Evolutionary conservation across 2,888 invertebrate genomes (phyloP), one percentile per base, ranked within the genome.

Genomic region (Cactoblastis cactorum): DNA sequence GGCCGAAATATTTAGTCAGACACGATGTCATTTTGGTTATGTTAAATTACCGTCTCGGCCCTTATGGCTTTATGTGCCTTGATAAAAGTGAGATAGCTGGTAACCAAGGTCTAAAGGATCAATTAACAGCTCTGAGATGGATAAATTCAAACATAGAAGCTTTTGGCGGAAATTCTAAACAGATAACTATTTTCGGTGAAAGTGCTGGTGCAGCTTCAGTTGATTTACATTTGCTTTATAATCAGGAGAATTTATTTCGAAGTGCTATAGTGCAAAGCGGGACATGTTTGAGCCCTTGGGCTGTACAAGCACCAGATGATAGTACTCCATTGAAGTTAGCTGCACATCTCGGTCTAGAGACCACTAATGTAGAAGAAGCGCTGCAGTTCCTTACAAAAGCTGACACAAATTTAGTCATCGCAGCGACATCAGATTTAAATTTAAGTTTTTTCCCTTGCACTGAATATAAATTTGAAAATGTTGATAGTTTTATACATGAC

Each of bases 81-180:
- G 69, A 72, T 41, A 66, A 55, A n/a, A 67, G 71, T 4, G 65
- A 69, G 37, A 61, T 73, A 9, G 70, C 80, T 1, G 82, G 81
- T 11, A 83, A 83, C 46, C 75, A 77, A 56, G 82, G 83, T 0
- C 57, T 83, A 0, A 81, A 80, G 63, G 83, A 83, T 49, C 82
- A 82, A 56, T 34, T 65, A 0, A 18, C 68, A 8, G 82, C 74
- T 32, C 55, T 83, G 3, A 67, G 65, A 56, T 83, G 82, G 82
- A 61, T 83, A 0, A 72, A 71, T 48, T 51, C 71, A 3, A 74
- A 80, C 37, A 80, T 82, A 19, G 63, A 59, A 54, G 67, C 73
- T 0, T 83, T 82, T 51, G 80, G 80, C 45, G 83, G 83, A 11
- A 74, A 82, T 55, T 52, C 61, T 1, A 54, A 71, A 48, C 65